Conservation (phyloP, 2,113 vertebrate species). For the Pelusios castaneus region DNA sequence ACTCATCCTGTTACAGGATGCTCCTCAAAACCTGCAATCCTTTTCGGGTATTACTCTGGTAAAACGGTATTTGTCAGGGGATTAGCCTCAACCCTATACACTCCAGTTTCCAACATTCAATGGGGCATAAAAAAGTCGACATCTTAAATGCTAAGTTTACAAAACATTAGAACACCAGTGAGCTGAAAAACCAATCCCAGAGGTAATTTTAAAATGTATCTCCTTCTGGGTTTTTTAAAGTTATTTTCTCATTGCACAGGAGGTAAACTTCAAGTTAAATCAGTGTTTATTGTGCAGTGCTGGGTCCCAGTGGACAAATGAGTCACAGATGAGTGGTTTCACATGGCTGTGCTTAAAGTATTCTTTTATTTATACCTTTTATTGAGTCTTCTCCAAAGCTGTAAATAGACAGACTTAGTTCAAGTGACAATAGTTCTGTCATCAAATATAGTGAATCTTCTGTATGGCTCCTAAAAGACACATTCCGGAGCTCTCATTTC, state of each 20-base stretch:
- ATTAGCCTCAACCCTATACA: not conserved
- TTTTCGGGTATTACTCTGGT: not conserved
- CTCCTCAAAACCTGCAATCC: not conserved
- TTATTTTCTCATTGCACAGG: not conserved
- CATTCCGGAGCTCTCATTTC: not conserved
- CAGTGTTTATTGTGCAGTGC: not conserved
- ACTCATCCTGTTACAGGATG: not conserved
- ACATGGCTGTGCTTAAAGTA: not conserved
- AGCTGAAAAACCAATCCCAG: not conserved
- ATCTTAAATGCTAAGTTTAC: not conserved
- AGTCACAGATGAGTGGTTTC: not conserved
- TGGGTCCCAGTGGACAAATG: not conserved
- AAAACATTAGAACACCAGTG: not conserved
- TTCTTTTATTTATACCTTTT: constrained; percentile 33
- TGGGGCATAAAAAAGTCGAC: not conserved
- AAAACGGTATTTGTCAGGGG: not conserved
- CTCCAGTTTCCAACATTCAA: not conserved
- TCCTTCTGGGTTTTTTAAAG: not conserved
- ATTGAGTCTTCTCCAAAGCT: not conserved
- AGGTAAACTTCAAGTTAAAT: not conserved
- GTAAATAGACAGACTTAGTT: not conserved
- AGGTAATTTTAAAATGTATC: not conserved
- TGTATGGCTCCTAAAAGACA: not conserved
- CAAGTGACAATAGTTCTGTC: constrained; percentile 13
- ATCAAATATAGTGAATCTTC: not conserved